Evolutionary conservation across 2,113 vertebrate genomes (phyloP).

Genomic region (Hiodon alosoides): DNA sequence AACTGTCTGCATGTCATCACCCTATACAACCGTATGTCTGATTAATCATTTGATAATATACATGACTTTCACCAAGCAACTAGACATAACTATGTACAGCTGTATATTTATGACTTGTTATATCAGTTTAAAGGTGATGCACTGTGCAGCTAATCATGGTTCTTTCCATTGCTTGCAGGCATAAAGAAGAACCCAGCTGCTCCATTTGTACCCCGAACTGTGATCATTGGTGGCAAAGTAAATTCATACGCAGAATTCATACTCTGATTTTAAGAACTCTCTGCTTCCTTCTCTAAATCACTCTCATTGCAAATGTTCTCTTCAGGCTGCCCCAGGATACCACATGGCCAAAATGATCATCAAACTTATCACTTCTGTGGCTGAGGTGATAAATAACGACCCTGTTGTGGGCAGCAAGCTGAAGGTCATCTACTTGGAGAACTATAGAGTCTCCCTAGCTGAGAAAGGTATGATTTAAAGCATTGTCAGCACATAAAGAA

Average conservation of each 20-base stretch:
- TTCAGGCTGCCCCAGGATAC: constrained; percentile 89
- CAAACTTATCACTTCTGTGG: constrained; percentile 85
- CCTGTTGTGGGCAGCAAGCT: constrained; percentile 78
- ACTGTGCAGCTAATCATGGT: neutral
- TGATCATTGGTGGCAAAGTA: constrained; percentile 96
- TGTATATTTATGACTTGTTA: too few relatives aligned
- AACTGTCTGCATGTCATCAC: constrained; percentile 90
- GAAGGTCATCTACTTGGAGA: constrained; percentile 92
- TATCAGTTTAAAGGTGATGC: neutral
- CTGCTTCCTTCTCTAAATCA: neutral
- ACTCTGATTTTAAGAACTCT: neutral
- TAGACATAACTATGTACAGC: too few relatives aligned
- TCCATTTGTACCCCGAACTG: constrained; percentile 80
- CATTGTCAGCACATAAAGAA: neutral
- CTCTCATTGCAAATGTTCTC: constrained; percentile 23
- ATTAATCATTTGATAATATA: too few relatives aligned
- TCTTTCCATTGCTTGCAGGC: constrained; percentile 54
- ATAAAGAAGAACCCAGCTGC: constrained; percentile 77
- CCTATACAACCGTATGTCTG: constrained; percentile 89
- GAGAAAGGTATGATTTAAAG: constrained; percentile 76
- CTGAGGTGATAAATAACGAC: constrained; percentile 84
- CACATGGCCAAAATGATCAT: constrained; percentile 98
- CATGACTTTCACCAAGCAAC: too few relatives aligned
- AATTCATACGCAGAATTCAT: neutral
- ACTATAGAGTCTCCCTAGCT: constrained; percentile 91